Percentiles rank a stretch among this genome's conserved stretches.
These are phyloP conservation scores for Macroteleia sp. DNA, from an alignment of 2,888 invertebrate genomes.

Conservation along the genomic window DNA sequence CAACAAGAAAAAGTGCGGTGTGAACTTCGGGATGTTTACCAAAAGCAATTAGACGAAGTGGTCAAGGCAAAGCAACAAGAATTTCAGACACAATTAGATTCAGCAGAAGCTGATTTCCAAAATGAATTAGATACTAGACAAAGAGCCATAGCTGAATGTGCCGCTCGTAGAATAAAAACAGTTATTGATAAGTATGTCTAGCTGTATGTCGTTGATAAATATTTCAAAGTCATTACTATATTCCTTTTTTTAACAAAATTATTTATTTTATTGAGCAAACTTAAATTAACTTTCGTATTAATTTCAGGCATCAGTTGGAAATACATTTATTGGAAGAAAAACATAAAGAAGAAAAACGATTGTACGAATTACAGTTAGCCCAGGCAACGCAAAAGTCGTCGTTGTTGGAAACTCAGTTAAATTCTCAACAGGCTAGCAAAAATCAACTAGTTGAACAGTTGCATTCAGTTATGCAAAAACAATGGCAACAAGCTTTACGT, in stretches of 20 bases:
- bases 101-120: too few species aligned
- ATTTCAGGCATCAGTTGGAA: constrained; percentile 88
- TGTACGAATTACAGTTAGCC: constrained; percentile 89
- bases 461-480: constrained; percentile 91
- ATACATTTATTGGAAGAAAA: constrained; percentile 91
- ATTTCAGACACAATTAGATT: constrained; percentile 90
- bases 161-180: constrained; percentile 89
- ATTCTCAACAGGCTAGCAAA: constrained; percentile 85
- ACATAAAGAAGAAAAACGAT: constrained; percentile 90
- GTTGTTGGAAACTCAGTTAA: constrained; percentile 86
- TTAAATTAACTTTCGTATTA: too few species aligned
- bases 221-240: too few species aligned
- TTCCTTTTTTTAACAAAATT: too few species aligned
- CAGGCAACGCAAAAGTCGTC: constrained; percentile 89
- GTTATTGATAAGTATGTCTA: constrained; percentile 90
- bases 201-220: too few species aligned
- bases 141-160: constrained; percentile 88
- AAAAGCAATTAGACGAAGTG: constrained; percentile 91
- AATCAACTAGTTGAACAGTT: constrained; percentile 90
- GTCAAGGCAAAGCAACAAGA: constrained; percentile 91
- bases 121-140: constrained; percentile 88
- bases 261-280: too few species aligned
- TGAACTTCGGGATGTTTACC: constrained; percentile 90
- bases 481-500: constrained; percentile 91
- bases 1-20: constrained; percentile 87